Percentiles rank a stretch among this genome's conserved stretches.
Conservation (phyloP, 2,113 vertebrate genomes). For the Lampris megalopsis region DNA sequence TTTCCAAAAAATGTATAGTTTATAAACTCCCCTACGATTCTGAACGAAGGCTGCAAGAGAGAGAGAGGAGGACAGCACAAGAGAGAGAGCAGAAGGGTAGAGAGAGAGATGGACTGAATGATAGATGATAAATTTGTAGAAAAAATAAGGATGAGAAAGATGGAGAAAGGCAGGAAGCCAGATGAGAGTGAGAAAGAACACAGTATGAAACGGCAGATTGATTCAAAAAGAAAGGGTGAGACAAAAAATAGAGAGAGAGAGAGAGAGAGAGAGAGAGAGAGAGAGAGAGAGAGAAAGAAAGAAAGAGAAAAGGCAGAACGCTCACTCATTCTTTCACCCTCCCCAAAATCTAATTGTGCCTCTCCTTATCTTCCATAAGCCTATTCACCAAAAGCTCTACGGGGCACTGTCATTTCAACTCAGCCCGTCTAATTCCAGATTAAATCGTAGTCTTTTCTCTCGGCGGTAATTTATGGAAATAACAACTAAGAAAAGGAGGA, state of each 20-base stretch:
- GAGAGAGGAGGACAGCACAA: not conserved
- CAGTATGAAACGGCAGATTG: not conserved
- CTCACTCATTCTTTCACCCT: constrained; percentile 52
- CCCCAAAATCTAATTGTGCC: constrained; percentile 78
- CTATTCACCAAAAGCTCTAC: constrained; percentile 80
- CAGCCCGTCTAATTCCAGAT: constrained; percentile 76
- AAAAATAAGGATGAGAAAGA: not conserved
- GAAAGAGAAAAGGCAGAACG: constrained; percentile 35
- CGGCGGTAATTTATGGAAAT: constrained; percentile 82
- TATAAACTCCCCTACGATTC: too few species aligned
- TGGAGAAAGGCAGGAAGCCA: not conserved
- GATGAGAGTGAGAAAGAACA: not conserved
- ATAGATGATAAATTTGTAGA: too few species aligned
- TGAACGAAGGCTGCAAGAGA: not conserved
- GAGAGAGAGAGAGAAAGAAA: not conserved
- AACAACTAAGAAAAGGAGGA: constrained; percentile 83
- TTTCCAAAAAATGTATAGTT: too few species aligned
- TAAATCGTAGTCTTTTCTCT: constrained; percentile 79
- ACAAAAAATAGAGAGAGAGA: not conserved
- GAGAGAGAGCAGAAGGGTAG: constrained; percentile 22
- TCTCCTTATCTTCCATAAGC: constrained; percentile 77
- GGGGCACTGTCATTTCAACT: constrained; percentile 76
- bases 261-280: constrained; percentile 5
- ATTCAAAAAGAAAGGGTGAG: constrained; percentile 1
- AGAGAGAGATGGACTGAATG: not conserved